Evolutionary conservation across 2,888 invertebrate species (phyloP).

Genomic region (Tubiluchus corallicola): DNA sequence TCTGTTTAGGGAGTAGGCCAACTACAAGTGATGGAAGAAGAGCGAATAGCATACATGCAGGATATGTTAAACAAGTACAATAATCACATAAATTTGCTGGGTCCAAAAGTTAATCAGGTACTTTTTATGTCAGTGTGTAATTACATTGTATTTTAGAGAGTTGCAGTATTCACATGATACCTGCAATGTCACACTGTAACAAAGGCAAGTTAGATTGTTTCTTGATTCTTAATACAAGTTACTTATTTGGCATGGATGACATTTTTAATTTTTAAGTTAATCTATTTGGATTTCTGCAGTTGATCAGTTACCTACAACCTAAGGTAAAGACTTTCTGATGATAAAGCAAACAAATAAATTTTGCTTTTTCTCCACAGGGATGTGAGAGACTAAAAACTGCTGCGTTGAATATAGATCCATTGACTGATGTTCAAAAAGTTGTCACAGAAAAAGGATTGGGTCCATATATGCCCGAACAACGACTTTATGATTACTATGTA

Average conservation of each 20-base stretch:
- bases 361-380: slow-evolving; percentile 36
- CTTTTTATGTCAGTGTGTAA: too few species aligned
- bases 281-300: too few species aligned
- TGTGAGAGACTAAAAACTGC: slow-evolving; percentile 48
- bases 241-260: too few species aligned
- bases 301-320: too few species aligned
- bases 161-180: too few species aligned
- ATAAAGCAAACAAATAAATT: background rate
- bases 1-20: too few species aligned
- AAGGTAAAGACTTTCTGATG: slow-evolving; percentile 9
- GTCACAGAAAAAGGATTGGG: slow-evolving; percentile 45
- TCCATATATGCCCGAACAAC: slow-evolving; percentile 52
- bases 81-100: slow-evolving; percentile 43
- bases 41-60: slow-evolving; percentile 61
- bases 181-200: too few species aligned
- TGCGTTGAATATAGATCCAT: slow-evolving; percentile 38
- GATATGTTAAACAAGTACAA: slow-evolving; percentile 40
- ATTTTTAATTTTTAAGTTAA: too few species aligned
- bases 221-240: too few species aligned
- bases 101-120: slow-evolving; percentile 41
- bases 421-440: slow-evolving; percentile 44
- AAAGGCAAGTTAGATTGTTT: too few species aligned
- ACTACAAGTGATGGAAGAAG: slow-evolving; percentile 73
- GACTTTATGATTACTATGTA: slow-evolving; percentile 71
- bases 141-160: too few species aligned